phyloP scores from a whole-genome alignment of 2,888 invertebrate genomes.

The Patella ulyssiponensis region DNA sequence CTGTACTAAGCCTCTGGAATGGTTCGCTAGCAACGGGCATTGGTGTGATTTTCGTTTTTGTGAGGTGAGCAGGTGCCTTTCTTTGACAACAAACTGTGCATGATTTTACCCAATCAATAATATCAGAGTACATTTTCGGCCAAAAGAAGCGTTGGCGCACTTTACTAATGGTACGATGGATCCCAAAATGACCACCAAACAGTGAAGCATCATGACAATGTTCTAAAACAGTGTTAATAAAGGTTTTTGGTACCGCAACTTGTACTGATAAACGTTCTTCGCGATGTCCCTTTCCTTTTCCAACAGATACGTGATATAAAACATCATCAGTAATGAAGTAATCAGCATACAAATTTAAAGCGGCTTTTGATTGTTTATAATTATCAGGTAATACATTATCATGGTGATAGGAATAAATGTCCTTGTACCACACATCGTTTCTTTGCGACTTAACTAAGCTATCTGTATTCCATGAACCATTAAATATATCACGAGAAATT shows the following conservation, averaged over 20 bases:
- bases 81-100: constrained; percentile 7
- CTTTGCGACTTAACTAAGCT: not conserved
- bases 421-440: not conserved
- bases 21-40: constrained; percentile 5
- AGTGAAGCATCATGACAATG: constrained; percentile 1
- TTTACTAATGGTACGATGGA: not conserved
- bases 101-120: not conserved
- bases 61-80: not conserved
- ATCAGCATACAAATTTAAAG: not conserved
- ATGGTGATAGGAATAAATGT: not conserved
- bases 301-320: not conserved
- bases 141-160: not conserved
- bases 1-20: constrained; percentile 24
- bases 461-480: not conserved
- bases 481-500: not conserved
- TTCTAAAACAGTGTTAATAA: not conserved
- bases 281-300: not conserved
- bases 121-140: not conserved
- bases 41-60: not conserved
- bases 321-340: not conserved
- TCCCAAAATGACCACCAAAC: not conserved
- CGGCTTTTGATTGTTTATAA: not conserved
- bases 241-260: not conserved
- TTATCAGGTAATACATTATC: not conserved
- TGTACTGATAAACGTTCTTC: not conserved